Evolutionary conservation across 2,113 vertebrate species (phyloP).

Genomic region (Oostethus manadensis): DNA sequence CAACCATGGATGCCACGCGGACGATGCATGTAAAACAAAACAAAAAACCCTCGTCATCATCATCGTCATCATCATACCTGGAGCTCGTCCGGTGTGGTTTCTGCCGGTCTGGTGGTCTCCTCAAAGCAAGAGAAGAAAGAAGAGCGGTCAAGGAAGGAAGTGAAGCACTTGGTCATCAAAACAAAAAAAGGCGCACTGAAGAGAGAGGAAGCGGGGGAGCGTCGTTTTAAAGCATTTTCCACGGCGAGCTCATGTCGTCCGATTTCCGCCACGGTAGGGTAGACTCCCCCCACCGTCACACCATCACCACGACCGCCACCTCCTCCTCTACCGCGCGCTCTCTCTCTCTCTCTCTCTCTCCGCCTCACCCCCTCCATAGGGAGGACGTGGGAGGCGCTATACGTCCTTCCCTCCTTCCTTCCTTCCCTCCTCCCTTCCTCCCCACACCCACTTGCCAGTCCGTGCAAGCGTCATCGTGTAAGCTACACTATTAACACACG

Average conservation of each 20-base stretch:
- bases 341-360: slow-evolving; percentile 29
- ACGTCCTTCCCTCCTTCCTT: slow-evolving; percentile 41
- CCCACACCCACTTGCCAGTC: slow-evolving; percentile 40
- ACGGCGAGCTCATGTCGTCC: slow-evolving; percentile 69
- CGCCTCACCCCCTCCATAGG: slow-evolving; percentile 42
- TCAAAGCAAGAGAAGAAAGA: no score
- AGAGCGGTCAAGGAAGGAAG: no score
- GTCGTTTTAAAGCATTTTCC: slow-evolving; percentile 68
- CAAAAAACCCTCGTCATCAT: no score
- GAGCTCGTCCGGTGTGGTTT: slow-evolving; percentile 42
- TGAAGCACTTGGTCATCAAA: no score
- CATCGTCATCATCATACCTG: slow-evolving; percentile 55
- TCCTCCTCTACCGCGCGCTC: slow-evolving; percentile 33
- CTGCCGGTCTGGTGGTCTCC: slow-evolving; percentile 26
- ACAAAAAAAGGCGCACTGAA: no score
- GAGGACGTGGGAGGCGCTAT: slow-evolving; percentile 69
- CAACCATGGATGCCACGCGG: no score
- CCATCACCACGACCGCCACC: slow-evolving; percentile 47
- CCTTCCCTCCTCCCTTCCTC: slow-evolving; percentile 44
- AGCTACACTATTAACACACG: background rate
- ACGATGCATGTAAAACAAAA: no score
- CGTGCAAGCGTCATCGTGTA: slow-evolving; percentile 4
- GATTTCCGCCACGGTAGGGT: slow-evolving; percentile 22
- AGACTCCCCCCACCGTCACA: slow-evolving; percentile 37
- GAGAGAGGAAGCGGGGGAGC: no score